These are phyloP conservation scores for Acestrorhynchus altus DNA, from an alignment of 2,797 vertebrate species.

Conservation along the genomic window DNA sequence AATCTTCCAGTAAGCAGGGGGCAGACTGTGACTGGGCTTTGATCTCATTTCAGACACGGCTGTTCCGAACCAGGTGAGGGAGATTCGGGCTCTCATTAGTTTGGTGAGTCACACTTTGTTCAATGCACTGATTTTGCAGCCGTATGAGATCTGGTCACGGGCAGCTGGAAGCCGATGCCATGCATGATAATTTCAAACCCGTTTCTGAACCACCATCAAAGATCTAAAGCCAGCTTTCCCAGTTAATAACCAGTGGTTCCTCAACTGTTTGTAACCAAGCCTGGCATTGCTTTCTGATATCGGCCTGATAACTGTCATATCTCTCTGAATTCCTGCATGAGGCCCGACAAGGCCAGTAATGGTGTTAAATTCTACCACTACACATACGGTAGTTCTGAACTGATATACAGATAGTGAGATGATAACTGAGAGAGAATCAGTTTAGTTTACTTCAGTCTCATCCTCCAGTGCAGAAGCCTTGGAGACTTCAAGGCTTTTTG, in stretches of 20 bases:
- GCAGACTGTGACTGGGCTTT: background rate
- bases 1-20: background rate
- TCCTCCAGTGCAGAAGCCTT: no score
- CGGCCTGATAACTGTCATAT: no score
- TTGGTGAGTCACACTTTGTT: background rate
- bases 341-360: no score
- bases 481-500: no score
- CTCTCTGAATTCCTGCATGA: no score
- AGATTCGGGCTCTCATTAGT: slow-evolving; percentile 12
- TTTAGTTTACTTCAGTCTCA: no score
- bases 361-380: no score
- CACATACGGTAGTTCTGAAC: no score
- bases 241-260: background rate
- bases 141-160: background rate
- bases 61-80: slow-evolving; percentile 10
- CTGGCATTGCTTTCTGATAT: no score
- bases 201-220: background rate
- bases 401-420: no score
- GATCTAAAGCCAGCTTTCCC: background rate
- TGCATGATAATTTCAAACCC: background rate
- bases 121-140: background rate
- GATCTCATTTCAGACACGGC: slow-evolving; percentile 2
- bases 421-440: no score
- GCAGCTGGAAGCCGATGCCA: background rate
- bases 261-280: background rate